A percentile compares a stretch with the other conserved stretches of the same genome.
These are phyloP conservation scores for Tachysurus vachellii DNA, from an alignment of 2,113 vertebrate genomes.

Conservation along the genomic window DNA sequence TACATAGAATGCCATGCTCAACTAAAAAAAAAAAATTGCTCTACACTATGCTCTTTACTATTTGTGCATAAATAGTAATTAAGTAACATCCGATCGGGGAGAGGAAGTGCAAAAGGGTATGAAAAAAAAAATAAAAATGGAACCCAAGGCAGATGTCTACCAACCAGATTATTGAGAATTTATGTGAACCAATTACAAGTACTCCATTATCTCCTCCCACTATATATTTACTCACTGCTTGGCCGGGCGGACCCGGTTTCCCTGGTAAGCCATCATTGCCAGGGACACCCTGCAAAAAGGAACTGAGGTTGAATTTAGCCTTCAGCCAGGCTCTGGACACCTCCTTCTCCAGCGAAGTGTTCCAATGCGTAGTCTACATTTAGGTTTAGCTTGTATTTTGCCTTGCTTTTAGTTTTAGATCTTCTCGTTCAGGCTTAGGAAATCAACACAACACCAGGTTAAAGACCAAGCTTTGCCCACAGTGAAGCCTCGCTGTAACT, in stretches of 20 bases:
- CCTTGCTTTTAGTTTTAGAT: constrained; percentile 32
- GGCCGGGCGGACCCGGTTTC: constrained; percentile 81
- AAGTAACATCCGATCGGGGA: neutral
- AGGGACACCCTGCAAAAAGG: constrained; percentile 87
- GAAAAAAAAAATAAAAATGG: neutral
- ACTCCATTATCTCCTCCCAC: constrained; percentile 53
- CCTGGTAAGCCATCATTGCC: constrained; percentile 90
- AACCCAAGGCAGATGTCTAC: constrained; percentile 39
- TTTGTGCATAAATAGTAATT: neutral
- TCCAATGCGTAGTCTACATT: constrained; percentile 43
- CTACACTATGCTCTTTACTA: neutral
- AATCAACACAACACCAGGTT: constrained; percentile 62
- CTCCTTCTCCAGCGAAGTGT: constrained; percentile 67
- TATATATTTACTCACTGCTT: constrained; percentile 81
- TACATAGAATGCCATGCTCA: neutral
- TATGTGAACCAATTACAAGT: constrained; percentile 42
- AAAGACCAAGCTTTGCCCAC: constrained; percentile 60
- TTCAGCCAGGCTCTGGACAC: constrained; percentile 63
- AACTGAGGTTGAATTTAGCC: constrained; percentile 74
- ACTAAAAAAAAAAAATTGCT: neutral
- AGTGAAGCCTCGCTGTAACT: constrained; percentile 40
- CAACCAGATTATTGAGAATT: constrained; percentile 4
- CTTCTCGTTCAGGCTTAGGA: constrained; percentile 46
- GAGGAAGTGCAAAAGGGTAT: constrained; percentile 5
- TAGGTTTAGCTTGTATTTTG: constrained; percentile 40